Conservation (phyloP, 2,888 invertebrate genomes). For the Polymixis lichenea region DNA sequence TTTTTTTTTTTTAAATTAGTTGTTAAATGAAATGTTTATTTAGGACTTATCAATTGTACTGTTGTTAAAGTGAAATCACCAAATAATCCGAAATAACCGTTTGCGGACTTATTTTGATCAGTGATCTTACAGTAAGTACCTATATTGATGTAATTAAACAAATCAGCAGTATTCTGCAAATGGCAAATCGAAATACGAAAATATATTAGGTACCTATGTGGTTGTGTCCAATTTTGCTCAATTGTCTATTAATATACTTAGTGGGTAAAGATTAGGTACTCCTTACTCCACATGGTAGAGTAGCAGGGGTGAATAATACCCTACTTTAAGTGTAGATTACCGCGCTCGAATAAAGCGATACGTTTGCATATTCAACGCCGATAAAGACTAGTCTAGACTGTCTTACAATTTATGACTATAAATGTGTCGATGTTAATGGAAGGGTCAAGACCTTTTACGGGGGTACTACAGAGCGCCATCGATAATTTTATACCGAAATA, state of each 20-base stretch:
- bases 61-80: background rate
- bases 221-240: conserved; percentile 18
- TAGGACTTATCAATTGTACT: background rate
- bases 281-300: conserved; percentile 10
- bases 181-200: background rate
- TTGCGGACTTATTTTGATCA: no score
- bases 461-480: no score
- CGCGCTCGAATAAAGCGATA: conserved; percentile 54
- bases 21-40: no score
- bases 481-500: no score
- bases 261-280: background rate
- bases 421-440: no score
- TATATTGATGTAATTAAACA: no score
- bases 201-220: conserved; percentile 15
- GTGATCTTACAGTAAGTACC: no score
- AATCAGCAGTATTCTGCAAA: background rate
- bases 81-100: background rate
- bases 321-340: conserved; percentile 54
- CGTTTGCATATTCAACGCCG: conserved; percentile 56
- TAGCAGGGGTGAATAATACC: conserved; percentile 44
- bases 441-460: no score
- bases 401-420: no score
- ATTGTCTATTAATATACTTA: conserved; percentile 17
- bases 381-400: conserved; percentile 58
- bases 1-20: no score